Conservation (phyloP, 2,888 invertebrate genomes). For the Drosophila anomalata region DNA sequence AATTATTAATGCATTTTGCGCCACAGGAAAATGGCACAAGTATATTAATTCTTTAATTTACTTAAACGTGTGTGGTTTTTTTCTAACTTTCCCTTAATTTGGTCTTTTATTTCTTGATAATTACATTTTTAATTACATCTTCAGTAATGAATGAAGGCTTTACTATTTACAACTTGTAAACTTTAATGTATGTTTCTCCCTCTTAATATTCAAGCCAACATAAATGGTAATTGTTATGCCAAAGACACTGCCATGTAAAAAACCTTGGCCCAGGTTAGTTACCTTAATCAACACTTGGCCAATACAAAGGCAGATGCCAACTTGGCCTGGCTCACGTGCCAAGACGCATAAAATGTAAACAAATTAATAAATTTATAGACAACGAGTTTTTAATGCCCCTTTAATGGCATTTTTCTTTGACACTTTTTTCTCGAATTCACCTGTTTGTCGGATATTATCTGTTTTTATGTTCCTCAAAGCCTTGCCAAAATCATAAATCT, state of each 20-base stretch:
- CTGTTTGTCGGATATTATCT: constrained; percentile 11
- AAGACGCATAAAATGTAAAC: constrained; percentile 33
- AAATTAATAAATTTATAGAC: constrained; percentile 40
- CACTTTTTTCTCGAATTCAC: constrained; percentile 28
- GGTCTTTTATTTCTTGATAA: background rate
- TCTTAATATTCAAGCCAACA: background rate
- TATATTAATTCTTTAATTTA: constrained; percentile 16
- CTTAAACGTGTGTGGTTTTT: constrained; percentile 8
- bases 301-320: constrained; percentile 16
- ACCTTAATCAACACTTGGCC: constrained; percentile 20
- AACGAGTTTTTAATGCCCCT: constrained; percentile 30
- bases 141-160: too few relatives aligned
- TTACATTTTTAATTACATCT: background rate
- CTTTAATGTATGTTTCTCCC: background rate
- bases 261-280: constrained; percentile 48
- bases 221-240: constrained; percentile 12
- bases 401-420: constrained; percentile 45
- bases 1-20: constrained; percentile 6
- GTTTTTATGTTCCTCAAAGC: constrained; percentile 31
- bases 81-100: constrained; percentile 4
- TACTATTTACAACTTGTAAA: background rate
- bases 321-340: constrained; percentile 43
- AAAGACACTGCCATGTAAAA: constrained; percentile 21
- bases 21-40: background rate
- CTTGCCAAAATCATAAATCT: constrained; percentile 41